phyloP scores from a whole-genome alignment of 2,888 invertebrate genomes.

The Hecatera dysodea region DNA sequence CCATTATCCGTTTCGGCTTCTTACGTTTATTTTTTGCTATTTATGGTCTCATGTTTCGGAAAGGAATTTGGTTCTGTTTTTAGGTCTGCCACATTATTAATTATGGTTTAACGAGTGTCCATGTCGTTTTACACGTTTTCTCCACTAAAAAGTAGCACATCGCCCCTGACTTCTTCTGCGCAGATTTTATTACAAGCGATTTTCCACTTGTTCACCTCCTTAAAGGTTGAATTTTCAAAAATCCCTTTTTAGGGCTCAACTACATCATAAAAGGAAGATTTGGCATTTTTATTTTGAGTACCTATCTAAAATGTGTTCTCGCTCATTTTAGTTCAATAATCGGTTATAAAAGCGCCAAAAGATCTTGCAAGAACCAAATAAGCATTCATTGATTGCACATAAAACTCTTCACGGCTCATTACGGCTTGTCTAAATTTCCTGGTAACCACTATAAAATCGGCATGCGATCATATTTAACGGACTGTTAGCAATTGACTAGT shows the following conservation, averaged over 20 bases:
- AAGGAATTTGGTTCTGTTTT: background rate
- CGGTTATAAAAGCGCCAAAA: background rate
- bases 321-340: background rate
- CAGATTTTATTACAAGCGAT: no score
- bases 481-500: constrained; percentile 1
- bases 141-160: no score
- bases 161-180: no score
- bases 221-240: no score
- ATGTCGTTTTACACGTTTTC: no score
- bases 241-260: no score
- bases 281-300: no score
- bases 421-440: background rate
- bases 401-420: constrained; percentile 22
- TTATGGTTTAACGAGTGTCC: no score
- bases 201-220: no score
- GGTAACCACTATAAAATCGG: constrained; percentile 19
- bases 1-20: no score
- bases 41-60: background rate
- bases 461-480: constrained; percentile 7
- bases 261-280: no score
- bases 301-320: background rate
- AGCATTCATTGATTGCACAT: background rate
- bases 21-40: no score
- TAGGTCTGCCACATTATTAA: background rate
- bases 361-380: constrained; percentile 3